These are phyloP conservation scores for Capitulum mitella DNA, from an alignment of 2,888 invertebrate genomes.

Conservation along the genomic window DNA sequence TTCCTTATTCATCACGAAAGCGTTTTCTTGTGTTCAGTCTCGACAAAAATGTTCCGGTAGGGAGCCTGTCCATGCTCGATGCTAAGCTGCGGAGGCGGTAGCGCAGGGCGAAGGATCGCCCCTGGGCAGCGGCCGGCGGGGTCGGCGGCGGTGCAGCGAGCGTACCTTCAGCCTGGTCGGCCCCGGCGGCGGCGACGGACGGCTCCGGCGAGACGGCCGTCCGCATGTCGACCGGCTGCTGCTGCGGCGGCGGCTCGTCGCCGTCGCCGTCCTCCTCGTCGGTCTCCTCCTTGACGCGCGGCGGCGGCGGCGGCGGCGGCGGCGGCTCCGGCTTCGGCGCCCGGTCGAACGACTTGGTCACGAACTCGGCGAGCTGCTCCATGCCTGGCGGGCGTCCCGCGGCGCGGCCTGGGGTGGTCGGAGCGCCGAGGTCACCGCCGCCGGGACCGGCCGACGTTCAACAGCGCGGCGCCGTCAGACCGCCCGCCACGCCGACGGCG, in stretches of 20 bases:
- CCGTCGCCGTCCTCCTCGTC: not conserved
- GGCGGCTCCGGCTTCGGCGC: not conserved
- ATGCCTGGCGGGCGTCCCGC: not conserved
- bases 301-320: not conserved
- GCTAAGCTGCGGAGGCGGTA: no score
- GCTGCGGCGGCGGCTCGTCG: not conserved
- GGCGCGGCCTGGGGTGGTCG: not conserved
- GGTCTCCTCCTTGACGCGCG: not conserved
- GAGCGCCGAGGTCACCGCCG: no score
- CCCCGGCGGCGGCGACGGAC: not conserved
- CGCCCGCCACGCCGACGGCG: not conserved
- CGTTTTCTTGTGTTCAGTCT: no score
- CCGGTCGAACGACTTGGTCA: not conserved
- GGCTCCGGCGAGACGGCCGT: not conserved
- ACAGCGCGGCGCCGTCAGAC: no score
- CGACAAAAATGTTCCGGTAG: no score
- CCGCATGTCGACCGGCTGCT: slow-evolving; percentile 5
- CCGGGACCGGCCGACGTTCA: no score
- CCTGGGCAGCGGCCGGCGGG: no score
- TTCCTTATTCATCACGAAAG: no score
- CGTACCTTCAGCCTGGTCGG: not conserved
- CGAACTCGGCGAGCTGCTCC: not conserved
- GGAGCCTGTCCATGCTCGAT: no score
- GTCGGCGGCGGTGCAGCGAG: no score
- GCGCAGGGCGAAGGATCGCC: no score